Conservation (phyloP, 2,113 vertebrate species). For the Orthonyx spaldingii region DNA sequence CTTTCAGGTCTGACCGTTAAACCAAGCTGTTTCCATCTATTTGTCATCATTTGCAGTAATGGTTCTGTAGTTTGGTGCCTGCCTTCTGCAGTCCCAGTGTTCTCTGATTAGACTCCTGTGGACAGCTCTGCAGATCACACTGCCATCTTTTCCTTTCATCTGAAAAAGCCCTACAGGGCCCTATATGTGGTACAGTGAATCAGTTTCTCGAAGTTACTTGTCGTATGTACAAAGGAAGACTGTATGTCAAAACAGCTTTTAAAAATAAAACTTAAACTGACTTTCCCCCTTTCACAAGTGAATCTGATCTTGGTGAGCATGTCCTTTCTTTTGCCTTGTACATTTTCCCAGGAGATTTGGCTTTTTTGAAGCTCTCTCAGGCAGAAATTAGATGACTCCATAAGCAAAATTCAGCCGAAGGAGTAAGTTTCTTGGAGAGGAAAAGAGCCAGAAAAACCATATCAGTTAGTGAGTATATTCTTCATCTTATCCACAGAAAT, state of each 20-base stretch:
- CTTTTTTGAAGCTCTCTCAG: background rate
- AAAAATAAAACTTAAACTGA: background rate
- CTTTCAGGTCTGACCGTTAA: constrained; percentile 46
- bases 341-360: background rate
- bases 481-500: background rate
- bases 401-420: background rate
- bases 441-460: background rate
- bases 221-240: background rate
- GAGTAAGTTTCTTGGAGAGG: background rate
- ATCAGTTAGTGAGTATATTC: background rate
- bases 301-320: background rate
- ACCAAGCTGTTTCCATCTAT: constrained; percentile 18
- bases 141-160: background rate
- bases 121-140: background rate
- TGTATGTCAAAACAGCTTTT: background rate
- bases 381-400: background rate
- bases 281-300: background rate
- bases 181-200: constrained; percentile 1
- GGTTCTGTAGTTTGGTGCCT: background rate
- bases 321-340: background rate
- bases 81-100: background rate
- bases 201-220: constrained; percentile 7
- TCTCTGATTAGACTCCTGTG: constrained; percentile 15
- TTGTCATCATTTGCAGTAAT: constrained; percentile 53
- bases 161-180: constrained; percentile 30